These are phyloP conservation scores for Scaptomyza flava DNA, from an alignment of 2,888 invertebrate genomes.

Conservation along the genomic window DNA sequence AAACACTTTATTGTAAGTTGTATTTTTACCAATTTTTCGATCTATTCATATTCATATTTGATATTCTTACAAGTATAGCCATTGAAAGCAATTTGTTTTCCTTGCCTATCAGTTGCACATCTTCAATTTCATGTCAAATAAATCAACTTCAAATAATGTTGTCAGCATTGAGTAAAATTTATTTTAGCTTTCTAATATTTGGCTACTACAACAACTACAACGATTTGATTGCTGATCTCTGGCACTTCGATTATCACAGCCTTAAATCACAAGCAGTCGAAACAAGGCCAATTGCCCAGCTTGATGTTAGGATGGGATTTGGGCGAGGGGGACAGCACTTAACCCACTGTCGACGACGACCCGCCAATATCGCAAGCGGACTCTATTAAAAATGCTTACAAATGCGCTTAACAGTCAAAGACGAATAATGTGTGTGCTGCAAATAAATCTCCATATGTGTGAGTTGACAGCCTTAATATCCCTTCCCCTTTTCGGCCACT, in stretches of 20 bases:
- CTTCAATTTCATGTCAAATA: slow-evolving; percentile 29
- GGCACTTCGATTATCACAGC: slow-evolving; percentile 49
- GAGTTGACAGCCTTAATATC: slow-evolving; percentile 59
- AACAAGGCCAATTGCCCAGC: slow-evolving; percentile 35
- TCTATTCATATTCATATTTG: not conserved
- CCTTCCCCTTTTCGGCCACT: not conserved
- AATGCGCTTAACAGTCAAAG: slow-evolving; percentile 69
- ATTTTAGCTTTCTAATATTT: slow-evolving; percentile 9
- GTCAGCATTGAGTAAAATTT: slow-evolving; percentile 25
- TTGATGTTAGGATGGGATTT: too few relatives aligned
- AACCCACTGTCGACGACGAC: slow-evolving; percentile 40
- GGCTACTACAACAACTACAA: not conserved
- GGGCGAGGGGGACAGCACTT: slow-evolving; percentile 28
- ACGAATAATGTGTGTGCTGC: slow-evolving; percentile 18
- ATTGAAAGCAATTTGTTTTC: slow-evolving; percentile 5
- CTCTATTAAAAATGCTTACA: slow-evolving; percentile 80
- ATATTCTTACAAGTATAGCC: not conserved
- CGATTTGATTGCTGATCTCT: slow-evolving; percentile 54
- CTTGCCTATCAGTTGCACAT: slow-evolving; percentile 28
- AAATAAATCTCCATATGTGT: slow-evolving; percentile 78
- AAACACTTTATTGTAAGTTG: too few relatives aligned
- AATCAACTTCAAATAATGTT: slow-evolving; percentile 47
- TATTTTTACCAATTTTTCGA: not conserved
- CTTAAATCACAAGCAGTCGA: slow-evolving; percentile 43
- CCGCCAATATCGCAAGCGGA: slow-evolving; percentile 36